Percentiles rank a stretch among this genome's conserved stretches.
These are phyloP conservation scores for Polyommatus icarus DNA, from an alignment of 2,888 invertebrate species.

Conservation along the genomic window DNA sequence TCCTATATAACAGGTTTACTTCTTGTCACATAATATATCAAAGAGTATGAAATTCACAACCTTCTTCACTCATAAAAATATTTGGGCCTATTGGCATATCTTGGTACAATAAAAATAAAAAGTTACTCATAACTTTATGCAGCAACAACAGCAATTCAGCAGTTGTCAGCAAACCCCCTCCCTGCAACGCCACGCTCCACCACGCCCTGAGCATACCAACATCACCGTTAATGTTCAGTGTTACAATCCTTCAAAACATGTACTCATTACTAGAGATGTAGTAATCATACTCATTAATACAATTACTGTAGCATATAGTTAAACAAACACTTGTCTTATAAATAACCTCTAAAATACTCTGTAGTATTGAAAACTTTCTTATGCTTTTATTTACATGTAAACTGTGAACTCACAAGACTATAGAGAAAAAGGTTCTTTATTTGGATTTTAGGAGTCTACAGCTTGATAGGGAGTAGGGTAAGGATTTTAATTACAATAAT, in stretches of 20 bases:
- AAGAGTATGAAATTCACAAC: not conserved
- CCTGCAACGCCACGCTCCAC: constrained; percentile 75
- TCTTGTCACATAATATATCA: constrained; percentile 16
- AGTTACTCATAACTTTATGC: constrained; percentile 79
- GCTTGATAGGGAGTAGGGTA: not conserved
- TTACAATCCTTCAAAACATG: not conserved
- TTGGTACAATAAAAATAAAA: constrained; percentile 58
- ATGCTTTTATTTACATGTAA: not conserved
- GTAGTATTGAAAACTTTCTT: not conserved
- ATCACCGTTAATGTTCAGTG: constrained; percentile 62
- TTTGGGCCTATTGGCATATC: constrained; percentile 27
- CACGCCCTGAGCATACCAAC: constrained; percentile 79
- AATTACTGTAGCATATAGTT: not conserved
- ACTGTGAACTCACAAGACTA: not conserved
- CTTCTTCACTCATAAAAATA: constrained; percentile 29
- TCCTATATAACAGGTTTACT: constrained; percentile 44
- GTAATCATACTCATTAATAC: not conserved
- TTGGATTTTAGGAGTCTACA: not conserved
- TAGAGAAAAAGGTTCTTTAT: not conserved
- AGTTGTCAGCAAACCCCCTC: constrained; percentile 77
- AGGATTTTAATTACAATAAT: not conserved
- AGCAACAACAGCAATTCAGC: constrained; percentile 75
- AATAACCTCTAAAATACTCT: constrained; percentile 2
- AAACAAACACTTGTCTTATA: not conserved
- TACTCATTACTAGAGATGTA: not conserved